phyloP scores from a whole-genome alignment of 1,140 invertebrate species.

The Trichogramma pretiosum region DNA sequence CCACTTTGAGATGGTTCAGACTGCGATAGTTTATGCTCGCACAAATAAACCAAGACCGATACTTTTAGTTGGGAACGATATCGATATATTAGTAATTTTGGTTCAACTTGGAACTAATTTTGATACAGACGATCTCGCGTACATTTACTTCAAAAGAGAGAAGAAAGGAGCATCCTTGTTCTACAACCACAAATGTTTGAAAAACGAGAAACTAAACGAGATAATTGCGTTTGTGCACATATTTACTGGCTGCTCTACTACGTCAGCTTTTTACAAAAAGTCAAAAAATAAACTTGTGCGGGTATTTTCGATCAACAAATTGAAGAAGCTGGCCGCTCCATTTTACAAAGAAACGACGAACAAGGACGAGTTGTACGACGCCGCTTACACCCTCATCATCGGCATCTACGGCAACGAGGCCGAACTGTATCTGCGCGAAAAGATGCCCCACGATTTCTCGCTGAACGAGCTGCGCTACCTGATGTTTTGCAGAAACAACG shows the following conservation, averaged over 20 bases:
- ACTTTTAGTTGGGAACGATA: slow-evolving; percentile 11
- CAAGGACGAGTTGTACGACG: background rate
- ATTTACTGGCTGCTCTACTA: background rate
- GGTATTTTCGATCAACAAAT: background rate
- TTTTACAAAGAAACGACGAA: slow-evolving; percentile 8
- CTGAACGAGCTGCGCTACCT: background rate
- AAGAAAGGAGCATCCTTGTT: too few relatives aligned
- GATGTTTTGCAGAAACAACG: background rate
- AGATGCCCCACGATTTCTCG: background rate
- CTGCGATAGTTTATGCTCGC: slow-evolving; percentile 10
- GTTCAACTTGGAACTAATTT: background rate
- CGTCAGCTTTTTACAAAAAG: background rate
- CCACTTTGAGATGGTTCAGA: background rate
- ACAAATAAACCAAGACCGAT: too few relatives aligned
- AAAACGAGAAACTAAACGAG: slow-evolving; percentile 6
- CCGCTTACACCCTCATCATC: slow-evolving; percentile 4
- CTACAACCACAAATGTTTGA: slow-evolving; percentile 4
- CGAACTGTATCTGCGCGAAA: background rate
- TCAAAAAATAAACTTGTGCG: slow-evolving; percentile 12
- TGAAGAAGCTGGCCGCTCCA: background rate
- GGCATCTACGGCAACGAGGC: slow-evolving; percentile 4
- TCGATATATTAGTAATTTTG: slow-evolving; percentile 12
- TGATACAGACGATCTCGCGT: background rate
- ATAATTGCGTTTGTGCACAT: slow-evolving; percentile 14
- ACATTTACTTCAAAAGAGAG: background rate